A percentile compares a stretch with the other conserved stretches of the same genome.
Conservation (phyloP, 2,113 vertebrate genomes). For the Circaetus cinerascens region DNA sequence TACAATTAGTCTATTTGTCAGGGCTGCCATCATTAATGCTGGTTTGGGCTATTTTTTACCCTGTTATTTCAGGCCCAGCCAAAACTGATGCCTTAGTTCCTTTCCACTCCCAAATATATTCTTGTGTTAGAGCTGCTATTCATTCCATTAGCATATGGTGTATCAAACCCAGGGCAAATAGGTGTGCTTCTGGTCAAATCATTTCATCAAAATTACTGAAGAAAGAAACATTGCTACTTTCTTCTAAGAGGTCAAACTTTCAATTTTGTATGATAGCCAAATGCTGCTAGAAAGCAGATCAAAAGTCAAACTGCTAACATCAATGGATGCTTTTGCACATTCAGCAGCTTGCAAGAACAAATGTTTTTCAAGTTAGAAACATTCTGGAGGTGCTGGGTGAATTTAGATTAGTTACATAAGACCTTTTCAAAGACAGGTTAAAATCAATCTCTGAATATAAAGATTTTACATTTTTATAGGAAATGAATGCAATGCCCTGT, state of each 20-base stretch:
- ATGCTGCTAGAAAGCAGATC: neutral
- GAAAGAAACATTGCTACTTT: neutral
- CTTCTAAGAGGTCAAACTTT: neutral
- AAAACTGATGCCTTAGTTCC: neutral
- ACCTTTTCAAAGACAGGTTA: neutral
- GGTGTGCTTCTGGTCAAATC: neutral
- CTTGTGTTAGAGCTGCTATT: neutral
- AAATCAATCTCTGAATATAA: neutral
- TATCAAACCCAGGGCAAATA: neutral
- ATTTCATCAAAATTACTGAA: neutral
- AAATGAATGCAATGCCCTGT: neutral
- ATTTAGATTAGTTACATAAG: neutral
- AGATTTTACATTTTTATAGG: neutral
- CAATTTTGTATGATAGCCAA: neutral
- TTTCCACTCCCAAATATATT: neutral
- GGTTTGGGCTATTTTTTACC: neutral
- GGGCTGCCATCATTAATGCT: neutral
- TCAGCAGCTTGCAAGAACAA: neutral
- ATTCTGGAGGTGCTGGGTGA: neutral
- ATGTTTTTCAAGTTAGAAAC: neutral
- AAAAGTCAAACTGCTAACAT: neutral
- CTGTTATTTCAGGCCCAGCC: neutral
- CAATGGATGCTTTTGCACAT: neutral
- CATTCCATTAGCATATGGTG: neutral
- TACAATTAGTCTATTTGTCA: neutral